These are phyloP conservation scores for Herpetotheres cachinnans DNA, from an alignment of 2,113 vertebrate genomes.

Conservation along the genomic window DNA sequence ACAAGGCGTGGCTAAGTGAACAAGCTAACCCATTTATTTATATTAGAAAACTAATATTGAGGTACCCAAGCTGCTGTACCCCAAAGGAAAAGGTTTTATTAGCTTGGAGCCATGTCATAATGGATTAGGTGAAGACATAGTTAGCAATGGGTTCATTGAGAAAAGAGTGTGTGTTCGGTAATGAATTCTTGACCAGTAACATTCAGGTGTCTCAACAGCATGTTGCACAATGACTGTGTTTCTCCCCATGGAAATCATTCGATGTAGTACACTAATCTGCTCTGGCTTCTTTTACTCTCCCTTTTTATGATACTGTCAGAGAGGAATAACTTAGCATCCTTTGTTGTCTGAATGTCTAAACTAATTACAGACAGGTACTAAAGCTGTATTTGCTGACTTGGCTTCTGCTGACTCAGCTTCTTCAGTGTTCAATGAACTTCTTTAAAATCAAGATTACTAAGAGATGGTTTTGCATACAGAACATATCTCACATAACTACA, in stretches of 20 bases:
- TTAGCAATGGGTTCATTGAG: not conserved
- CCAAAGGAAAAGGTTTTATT: not conserved
- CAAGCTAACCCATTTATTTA: not conserved
- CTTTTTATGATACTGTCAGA: not conserved
- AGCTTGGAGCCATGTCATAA: not conserved
- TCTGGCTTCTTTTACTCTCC: slow-evolving; percentile 18
- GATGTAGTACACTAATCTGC: not conserved
- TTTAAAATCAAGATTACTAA: slow-evolving; percentile 7
- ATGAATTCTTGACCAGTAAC: not conserved
- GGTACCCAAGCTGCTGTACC: not conserved
- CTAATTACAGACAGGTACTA: not conserved
- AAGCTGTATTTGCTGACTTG: not conserved
- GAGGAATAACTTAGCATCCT: not conserved
- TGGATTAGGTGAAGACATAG: not conserved
- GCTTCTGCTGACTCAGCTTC: not conserved
- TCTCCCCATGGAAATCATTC: not conserved
- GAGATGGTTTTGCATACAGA: not conserved
- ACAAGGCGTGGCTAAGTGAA: not conserved
- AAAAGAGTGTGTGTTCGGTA: not conserved
- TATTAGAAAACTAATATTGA: not conserved
- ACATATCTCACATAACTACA: not conserved
- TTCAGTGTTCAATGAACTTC: not conserved
- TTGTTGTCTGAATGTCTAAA: slow-evolving; percentile 1
- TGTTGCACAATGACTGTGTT: not conserved
- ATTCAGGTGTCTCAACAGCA: not conserved